A percentile compares a stretch with the other conserved stretches of the same genome.
Evolutionary conservation across 2,888 invertebrate species (phyloP).

Genomic region (Anorthoa munda): DNA sequence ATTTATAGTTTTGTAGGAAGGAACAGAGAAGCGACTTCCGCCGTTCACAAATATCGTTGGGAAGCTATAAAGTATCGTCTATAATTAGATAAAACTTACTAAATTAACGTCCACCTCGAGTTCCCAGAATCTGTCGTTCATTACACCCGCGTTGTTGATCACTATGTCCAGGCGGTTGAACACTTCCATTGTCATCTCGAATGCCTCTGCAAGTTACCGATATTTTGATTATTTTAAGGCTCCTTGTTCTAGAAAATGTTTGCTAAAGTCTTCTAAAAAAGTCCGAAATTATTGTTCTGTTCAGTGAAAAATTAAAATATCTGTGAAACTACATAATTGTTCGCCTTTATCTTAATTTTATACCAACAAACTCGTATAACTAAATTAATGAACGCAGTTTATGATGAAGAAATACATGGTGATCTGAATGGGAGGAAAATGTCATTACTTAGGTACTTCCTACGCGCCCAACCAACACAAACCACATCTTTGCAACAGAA

Average conservation of each 20-base stretch:
- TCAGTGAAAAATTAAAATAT: neutral
- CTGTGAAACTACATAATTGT: neutral
- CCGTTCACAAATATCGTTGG: slow-evolving; percentile 11
- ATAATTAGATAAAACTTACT: slow-evolving; percentile 84
- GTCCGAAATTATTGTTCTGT: neutral
- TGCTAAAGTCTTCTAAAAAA: neutral
- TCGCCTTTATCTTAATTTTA: neutral
- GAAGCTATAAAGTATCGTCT: slow-evolving; percentile 47
- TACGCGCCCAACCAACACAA: neutral
- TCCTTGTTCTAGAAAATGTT: neutral
- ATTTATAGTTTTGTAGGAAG: slow-evolving; percentile 16
- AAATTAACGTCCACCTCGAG: slow-evolving; percentile 94
- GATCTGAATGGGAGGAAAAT: neutral
- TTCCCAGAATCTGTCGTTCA: slow-evolving; percentile 95
- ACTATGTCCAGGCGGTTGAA: slow-evolving; percentile 94
- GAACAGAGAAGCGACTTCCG: slow-evolving; percentile 47
- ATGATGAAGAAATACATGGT: no score
- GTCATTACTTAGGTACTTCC: no score
- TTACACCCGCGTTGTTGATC: slow-evolving; percentile 95
- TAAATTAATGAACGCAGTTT: neutral
- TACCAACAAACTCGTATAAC: neutral
- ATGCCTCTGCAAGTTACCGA: slow-evolving; percentile 91
- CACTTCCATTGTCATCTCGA: slow-evolving; percentile 93
- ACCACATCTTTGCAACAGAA: neutral
- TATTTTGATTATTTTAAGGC: neutral